Evolutionary conservation across 2,113 vertebrate species (phyloP), one percentile per base, ranked within the genome.

Genomic region (Loxodonta africana): DNA sequence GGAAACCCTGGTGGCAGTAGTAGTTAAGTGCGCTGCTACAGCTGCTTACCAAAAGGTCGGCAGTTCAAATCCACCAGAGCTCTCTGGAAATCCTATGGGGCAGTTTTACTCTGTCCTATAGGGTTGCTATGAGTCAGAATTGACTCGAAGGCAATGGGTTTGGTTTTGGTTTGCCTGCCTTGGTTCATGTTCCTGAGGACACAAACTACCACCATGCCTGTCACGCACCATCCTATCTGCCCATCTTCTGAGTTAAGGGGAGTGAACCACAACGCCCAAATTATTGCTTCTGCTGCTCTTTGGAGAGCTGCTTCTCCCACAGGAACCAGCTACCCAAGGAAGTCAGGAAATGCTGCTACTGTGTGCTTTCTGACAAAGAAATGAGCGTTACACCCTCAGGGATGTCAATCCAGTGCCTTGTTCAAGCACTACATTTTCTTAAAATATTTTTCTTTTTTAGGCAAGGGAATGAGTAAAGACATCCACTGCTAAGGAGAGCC

Each of bases 391-490:
- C 21, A 14, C 48, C 87, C 44, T 48, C 25, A 18, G 44, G 78
- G 69, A 90, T 62, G 82, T 71, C 89, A 81, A 93, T 63, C 33
- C 46, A 88, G 69, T 65, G 41, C 81, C 71, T 80, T 74, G 25
- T 87, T 81, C 73, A 84, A 74, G 26, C 60, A 90, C 82, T 93
- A 41, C 71, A 92, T 96, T 96, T 95, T 95, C 77, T 30, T 81
- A 96, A 80, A 90, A 95, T 93, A 73, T 93, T 96, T 95, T 95
- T 92, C 71, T 88, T 69, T 97, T 95, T 95, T 97, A 97, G 93
- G 83, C 65, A 90, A 95, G 90, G n/a, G 44, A 94, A 88, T 86
- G 91, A 96, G 93, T 96, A 96, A 92, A 97, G 96, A 95, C 85
- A 97, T 46, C 9, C 37, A 94, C 71, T 94, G 83, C 87, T 91